A percentile compares a stretch with the other conserved stretches of the same genome.
Evolutionary conservation across 1,140 invertebrate species (phyloP).

Genomic region (Procambarus clarkii): DNA sequence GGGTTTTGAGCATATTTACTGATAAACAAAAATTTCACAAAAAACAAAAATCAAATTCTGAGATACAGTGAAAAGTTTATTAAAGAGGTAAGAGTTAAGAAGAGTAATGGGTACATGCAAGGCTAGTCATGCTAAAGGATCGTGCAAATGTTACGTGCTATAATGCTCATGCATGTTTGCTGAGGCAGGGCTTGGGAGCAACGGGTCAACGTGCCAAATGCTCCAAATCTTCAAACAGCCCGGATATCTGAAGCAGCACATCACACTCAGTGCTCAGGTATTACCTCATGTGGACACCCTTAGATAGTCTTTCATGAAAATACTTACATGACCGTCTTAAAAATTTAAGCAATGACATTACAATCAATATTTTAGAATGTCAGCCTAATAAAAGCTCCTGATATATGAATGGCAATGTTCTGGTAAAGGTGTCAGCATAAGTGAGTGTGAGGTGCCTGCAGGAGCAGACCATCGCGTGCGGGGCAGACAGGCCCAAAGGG

Average conservation of each 20-base stretch:
- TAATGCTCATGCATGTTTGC: slow-evolving; percentile 59
- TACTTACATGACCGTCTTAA: neutral
- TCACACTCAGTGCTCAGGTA: slow-evolving; percentile 61
- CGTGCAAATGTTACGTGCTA: slow-evolving; percentile 55
- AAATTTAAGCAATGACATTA: neutral
- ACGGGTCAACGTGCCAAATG: slow-evolving; percentile 70
- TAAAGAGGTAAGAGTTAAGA: slow-evolving; percentile 17
- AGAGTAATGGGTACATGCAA: slow-evolving; percentile 36
- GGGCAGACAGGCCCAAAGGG: slow-evolving; percentile 69
- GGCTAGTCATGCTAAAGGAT: slow-evolving; percentile 26
- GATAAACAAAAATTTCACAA: slow-evolving; percentile 2
- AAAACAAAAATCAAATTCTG: slow-evolving; percentile 18
- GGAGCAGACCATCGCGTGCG: slow-evolving; percentile 66
- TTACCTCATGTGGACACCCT: slow-evolving; percentile 59
- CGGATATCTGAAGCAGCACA: slow-evolving; percentile 67
- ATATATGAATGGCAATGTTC: neutral
- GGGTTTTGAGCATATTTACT: neutral
- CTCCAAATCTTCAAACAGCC: slow-evolving; percentile 70
- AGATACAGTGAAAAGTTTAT: slow-evolving; percentile 28
- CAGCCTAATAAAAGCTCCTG: neutral
- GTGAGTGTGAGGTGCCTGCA: slow-evolving; percentile 63
- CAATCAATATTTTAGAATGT: neutral
- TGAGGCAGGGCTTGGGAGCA: slow-evolving; percentile 69
- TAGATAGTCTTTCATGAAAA: neutral
- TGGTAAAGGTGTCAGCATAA: slow-evolving; percentile 52